Base-by-base conservation (phyloP, 2,888 invertebrate species). In the Malthinus seriepunctatus region DNA sequence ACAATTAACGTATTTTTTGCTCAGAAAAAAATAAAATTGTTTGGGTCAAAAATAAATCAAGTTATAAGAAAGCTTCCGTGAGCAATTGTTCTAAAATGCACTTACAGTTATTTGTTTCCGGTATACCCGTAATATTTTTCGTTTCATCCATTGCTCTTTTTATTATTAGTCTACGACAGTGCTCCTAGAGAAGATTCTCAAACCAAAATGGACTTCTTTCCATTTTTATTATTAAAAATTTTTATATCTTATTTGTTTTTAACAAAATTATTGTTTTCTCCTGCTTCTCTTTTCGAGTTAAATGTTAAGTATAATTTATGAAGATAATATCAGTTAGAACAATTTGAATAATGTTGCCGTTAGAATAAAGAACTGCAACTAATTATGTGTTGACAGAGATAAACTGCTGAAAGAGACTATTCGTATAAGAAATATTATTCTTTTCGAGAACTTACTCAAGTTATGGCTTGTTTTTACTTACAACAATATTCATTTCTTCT, bases 351-450 rank as follows among this genome's bases (percentile, higher is more conserved):
- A 63, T 57, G 55, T 37, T 39, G 32, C 35, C 57, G 51, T 53
- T 55, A 55, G 42, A 55, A 53, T 56, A 59, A 64, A 64, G 58
- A 63, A 55, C 54, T 54, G 50, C 48, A 54, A 53, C 62, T 62
- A 64, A 60, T 64, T 64, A 64, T 57, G 54, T 60, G 64, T 54
- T 62, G 64, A 62, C 64, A 64, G 54, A 62, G 62, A 60, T 49
- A 62, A 64, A 64, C 60, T 54, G 38, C 34, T 35, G 42, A 56
- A 56, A 50, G 37, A 45, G 53, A 49, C 49, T 47, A 62, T 60
- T 64, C 60, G 47, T 60, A n/a, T n/a, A 55, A 59, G 62, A 59
- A 56, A 62, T 56, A 59, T 62, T 51, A 60, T 23, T 59, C 56
- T 54, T 55, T 56, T 42, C 39, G 44, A 46, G 52, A 57, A 47